phyloP scores from a whole-genome alignment of 2,113 vertebrate species.

The Chascanopsetta lugubris region DNA sequence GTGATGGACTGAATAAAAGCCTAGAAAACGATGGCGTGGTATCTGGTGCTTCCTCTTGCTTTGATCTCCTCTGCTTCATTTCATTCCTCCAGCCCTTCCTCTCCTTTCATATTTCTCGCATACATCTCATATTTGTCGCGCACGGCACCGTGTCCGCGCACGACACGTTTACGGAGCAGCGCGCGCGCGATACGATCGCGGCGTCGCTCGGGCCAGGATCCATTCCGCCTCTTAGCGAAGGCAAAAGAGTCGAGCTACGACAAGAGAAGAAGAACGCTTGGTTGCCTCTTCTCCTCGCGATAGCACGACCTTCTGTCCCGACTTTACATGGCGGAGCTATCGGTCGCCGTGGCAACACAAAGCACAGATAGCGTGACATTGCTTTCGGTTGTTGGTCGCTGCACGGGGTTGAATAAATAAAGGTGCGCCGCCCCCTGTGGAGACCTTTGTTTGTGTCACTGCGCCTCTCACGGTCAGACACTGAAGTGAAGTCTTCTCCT shows the following conservation, averaged over 20 bases:
- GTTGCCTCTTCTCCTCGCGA: conserved; percentile 15
- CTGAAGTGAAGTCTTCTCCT: conserved; percentile 6
- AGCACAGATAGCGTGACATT: too few species aligned
- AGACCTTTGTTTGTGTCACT: not conserved
- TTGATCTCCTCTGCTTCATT: not conserved
- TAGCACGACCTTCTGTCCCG: conserved; percentile 7
- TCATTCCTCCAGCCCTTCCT: not conserved
- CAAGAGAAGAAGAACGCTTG: too few species aligned
- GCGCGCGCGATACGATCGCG: not conserved
- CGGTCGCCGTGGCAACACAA: conserved; percentile 45
- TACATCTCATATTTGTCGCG: not conserved
- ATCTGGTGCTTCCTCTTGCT: conserved; percentile 23
- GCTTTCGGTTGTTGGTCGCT: conserved; percentile 38
- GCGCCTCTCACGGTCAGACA: not conserved
- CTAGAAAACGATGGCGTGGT: conserved; percentile 15
- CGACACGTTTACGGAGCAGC: not conserved
- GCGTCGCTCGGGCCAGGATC: not conserved
- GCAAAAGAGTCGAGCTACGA: conserved; percentile 5
- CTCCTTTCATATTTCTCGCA: not conserved
- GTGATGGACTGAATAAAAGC: conserved; percentile 54
- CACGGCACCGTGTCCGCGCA: not conserved
- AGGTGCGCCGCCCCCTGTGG: conserved; percentile 21
- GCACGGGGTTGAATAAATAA: conserved; percentile 21
- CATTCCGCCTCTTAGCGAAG: conserved; percentile 8
- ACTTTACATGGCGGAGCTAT: conserved; percentile 26